A percentile compares a stretch with the other conserved stretches of the same genome.
Evolutionary conservation across 2,797 vertebrate species (phyloP).

Genomic region (Loriculus beryllinus): DNA sequence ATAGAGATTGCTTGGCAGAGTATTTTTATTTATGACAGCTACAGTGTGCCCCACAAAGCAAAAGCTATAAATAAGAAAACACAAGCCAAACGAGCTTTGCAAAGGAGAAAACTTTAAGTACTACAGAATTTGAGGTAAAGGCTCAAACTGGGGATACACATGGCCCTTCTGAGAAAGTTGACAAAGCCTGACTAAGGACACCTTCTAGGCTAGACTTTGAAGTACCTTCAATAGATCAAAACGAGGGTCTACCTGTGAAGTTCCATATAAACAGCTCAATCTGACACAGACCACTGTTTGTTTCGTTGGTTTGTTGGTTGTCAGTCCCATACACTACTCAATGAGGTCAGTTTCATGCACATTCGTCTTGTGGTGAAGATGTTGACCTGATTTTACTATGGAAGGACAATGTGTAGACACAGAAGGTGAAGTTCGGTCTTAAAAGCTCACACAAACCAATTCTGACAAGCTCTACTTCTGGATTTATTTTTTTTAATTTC

Average conservation of each 20-base stretch:
- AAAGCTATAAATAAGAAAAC: neutral
- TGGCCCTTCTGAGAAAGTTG: neutral
- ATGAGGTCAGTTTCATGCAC: fast-evolving
- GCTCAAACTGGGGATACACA: fast-evolving
- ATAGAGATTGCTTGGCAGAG: neutral
- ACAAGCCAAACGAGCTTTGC: neutral
- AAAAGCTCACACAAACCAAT: neutral
- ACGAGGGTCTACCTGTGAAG: fast-evolving
- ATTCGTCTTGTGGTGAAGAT: fast-evolving
- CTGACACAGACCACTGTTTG: neutral
- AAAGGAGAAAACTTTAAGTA: neutral
- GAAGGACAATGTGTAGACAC: neutral
- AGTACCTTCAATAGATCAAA: neutral
- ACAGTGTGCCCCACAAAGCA: neutral
- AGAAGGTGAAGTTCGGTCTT: neutral
- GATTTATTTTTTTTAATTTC: neutral
- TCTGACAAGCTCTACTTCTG: neutral
- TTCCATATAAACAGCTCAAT: neutral
- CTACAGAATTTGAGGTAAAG: neutral
- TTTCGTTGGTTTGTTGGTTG: neutral
- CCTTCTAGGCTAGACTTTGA: neutral
- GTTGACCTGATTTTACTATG: neutral
- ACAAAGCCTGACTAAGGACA: neutral
- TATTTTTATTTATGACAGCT: neutral
- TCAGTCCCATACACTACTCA: neutral